Base-by-base conservation (phyloP, 2,113 vertebrate genomes). In the Cyphomyrus plagiostoma region DNA sequence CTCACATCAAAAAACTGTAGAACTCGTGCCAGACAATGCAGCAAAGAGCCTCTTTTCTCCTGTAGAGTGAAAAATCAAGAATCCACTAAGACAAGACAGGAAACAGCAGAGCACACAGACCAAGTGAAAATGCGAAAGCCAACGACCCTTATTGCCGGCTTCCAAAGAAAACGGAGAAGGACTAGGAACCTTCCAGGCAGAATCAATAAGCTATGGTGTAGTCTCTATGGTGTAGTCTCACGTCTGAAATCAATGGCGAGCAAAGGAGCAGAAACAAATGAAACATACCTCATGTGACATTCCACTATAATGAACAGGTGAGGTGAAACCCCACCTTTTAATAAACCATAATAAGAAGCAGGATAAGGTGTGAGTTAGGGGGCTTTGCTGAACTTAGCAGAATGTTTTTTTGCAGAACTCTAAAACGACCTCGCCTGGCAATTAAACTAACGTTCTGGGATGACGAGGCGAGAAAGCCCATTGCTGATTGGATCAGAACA, bases 11-110 rank as follows among this genome's bases (percentile, higher is more conserved):
- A 99, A 62, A 98, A 96, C 92, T 96, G 97, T 86, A 98, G 94
- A 88, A 99, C 96, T 93, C 97, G 96, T 49, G 97, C 98, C 94
- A 99, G 90, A 91, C 97, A 99, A 91, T 99, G 95, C 85, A 98
- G 94, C 92, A 99, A 93, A 23, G 97, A 96, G 0, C 97, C 98
- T 91, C 94, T 97, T 50, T 96, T 97, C 89, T 96, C 94, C 98
- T 96, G 89, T 15, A 89, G 62, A 83, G 39, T 86, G 30, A 58
- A 83, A n/a, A 91, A 23, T 53, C 88, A 56, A 90, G 26, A 62
- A 42, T 4, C 35, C 19, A 49, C 52, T 52, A 82, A 83, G 39
- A 62, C 30, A 66, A 23, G 17, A 11, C 17, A 89, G 17, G 30
- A 89, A 15, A 62, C 30, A 88, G 19, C 80, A 35, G 74, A 49